Percentiles rank a stretch among this genome's conserved stretches.
phyloP scores from a whole-genome alignment of 1,140 invertebrate genomes.

The Cardiocondyla obscurior region DNA sequence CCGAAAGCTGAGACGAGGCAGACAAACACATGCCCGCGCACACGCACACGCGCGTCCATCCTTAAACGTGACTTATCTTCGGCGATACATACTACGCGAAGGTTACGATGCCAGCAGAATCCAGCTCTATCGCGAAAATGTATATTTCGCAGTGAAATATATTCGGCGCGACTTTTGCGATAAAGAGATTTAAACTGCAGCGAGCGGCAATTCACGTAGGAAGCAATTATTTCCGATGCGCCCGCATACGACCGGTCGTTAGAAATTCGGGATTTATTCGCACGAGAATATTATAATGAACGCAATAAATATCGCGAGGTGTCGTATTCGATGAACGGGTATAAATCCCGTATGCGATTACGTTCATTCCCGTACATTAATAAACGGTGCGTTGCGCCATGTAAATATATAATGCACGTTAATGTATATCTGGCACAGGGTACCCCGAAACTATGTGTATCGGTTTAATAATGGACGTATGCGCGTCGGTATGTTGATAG shows the following conservation, averaged over 20 bases:
- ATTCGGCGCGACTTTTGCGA: not conserved
- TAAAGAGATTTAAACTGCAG: slow-evolving; percentile 16
- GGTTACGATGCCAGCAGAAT: not conserved
- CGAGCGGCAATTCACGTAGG: not conserved
- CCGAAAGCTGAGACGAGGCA: not conserved
- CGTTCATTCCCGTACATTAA: slow-evolving; percentile 19
- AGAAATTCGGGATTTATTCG: slow-evolving; percentile 37
- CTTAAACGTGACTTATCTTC: slow-evolving; percentile 27
- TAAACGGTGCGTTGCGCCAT: not conserved
- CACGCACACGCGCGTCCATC: not conserved
- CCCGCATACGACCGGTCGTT: not conserved
- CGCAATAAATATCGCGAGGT: slow-evolving; percentile 34
- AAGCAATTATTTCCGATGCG: slow-evolving; percentile 19
- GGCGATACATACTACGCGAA: slow-evolving; percentile 1
- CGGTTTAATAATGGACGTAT: slow-evolving; percentile 42
- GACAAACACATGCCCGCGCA: not conserved
- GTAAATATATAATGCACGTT: slow-evolving; percentile 26
- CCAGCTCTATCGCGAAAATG: not conserved
- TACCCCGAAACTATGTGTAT: slow-evolving; percentile 24
- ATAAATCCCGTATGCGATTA: slow-evolving; percentile 4
- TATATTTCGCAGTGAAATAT: not conserved
- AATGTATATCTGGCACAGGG: slow-evolving; percentile 18
- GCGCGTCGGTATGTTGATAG: slow-evolving; percentile 7
- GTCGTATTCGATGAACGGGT: slow-evolving; percentile 7
- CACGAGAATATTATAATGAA: not conserved